A percentile compares a stretch with the other conserved stretches of the same genome.
These are phyloP conservation scores for Shinisaurus crocodilurus DNA, from an alignment of 2,113 vertebrate species.

Conservation along the genomic window DNA sequence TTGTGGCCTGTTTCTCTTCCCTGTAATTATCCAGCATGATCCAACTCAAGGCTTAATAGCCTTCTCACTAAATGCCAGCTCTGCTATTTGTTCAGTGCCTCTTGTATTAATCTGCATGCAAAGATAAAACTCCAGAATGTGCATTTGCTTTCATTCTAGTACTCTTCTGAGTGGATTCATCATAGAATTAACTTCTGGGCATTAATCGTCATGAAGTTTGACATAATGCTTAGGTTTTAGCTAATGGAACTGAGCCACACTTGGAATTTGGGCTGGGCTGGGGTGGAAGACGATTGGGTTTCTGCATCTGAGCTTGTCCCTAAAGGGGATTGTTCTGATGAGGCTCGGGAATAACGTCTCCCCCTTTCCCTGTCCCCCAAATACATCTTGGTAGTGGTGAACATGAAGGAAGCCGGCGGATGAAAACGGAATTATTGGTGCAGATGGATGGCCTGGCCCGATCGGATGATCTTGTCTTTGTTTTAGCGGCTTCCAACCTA, in stretches of 20 bases:
- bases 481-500: slow-evolving; percentile 95
- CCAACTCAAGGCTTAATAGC: neutral
- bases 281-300: slow-evolving; percentile 16
- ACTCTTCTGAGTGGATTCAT: slow-evolving; percentile 30
- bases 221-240: slow-evolving; percentile 63
- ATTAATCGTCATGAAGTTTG: slow-evolving; percentile 57
- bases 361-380: slow-evolving; percentile 14
- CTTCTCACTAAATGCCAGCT: neutral
- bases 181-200: slow-evolving; percentile 47
- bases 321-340: slow-evolving; percentile 55
- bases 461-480: slow-evolving; percentile 96
- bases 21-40: neutral
- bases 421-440: slow-evolving; percentile 96
- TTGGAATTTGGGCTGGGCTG: slow-evolving; percentile 49
- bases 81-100: slow-evolving; percentile 18
- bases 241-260: slow-evolving; percentile 68
- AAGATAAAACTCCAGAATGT: slow-evolving; percentile 17
- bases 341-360: slow-evolving; percentile 31
- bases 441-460: slow-evolving; percentile 97
- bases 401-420: slow-evolving; percentile 92
- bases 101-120: slow-evolving; percentile 19
- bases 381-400: slow-evolving; percentile 82
- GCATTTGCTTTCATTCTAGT: slow-evolving; percentile 38
- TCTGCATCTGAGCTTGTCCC: slow-evolving; percentile 47
- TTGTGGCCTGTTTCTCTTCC: neutral